Evolutionary conservation across 2,113 vertebrate genomes (phyloP).

Genomic region (Crotalus viridis): DNA sequence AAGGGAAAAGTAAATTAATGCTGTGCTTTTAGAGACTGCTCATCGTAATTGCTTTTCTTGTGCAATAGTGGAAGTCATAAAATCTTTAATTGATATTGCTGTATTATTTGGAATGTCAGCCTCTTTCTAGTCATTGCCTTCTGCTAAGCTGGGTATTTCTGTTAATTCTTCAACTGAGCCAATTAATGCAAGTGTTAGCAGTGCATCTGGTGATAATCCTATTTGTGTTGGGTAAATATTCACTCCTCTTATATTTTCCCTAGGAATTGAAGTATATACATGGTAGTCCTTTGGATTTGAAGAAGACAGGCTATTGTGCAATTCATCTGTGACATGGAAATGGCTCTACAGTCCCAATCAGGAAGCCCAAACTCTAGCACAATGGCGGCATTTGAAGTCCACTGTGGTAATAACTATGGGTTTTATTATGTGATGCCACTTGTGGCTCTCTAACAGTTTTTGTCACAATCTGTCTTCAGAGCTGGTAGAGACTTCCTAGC

Average conservation of each 20-base stretch:
- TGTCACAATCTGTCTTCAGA: neutral
- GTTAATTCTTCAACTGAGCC: conserved; percentile 24
- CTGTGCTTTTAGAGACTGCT: neutral
- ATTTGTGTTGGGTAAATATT: neutral
- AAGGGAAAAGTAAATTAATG: neutral
- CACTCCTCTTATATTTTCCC: neutral
- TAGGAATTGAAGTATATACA: neutral
- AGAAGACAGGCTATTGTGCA: neutral
- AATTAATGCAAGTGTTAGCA: conserved; percentile 9
- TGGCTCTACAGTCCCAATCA: neutral
- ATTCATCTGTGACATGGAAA: neutral
- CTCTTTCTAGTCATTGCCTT: conserved; percentile 11
- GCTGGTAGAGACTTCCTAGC: neutral
- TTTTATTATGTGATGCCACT: neutral
- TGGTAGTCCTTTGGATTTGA: neutral
- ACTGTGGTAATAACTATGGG: neutral
- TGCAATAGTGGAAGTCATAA: neutral
- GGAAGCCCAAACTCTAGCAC: neutral
- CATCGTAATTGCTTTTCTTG: rapidly evolving
- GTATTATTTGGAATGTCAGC: conserved; percentile 7
- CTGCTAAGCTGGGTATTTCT: conserved; percentile 4
- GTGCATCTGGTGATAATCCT: conserved; percentile 11
- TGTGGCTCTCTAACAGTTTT: neutral
- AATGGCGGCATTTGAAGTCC: neutral
- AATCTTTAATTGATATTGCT: neutral